Percentiles rank a stretch among this genome's conserved stretches.
phyloP scores from a whole-genome alignment of 2,113 vertebrate species.

The Bubo scandiacus region DNA sequence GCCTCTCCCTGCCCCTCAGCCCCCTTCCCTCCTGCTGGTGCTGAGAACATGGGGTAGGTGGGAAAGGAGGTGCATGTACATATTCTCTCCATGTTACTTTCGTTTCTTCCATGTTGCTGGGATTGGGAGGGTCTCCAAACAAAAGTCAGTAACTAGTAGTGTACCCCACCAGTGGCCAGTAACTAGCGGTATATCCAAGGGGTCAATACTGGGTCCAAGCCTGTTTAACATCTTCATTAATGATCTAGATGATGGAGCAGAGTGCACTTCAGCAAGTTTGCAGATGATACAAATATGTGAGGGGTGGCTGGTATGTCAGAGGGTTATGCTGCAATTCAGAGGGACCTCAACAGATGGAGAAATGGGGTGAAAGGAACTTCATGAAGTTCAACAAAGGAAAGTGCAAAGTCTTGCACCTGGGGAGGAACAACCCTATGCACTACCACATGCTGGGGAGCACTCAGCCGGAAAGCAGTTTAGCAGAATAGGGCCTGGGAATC shows the following conservation, averaged over 20 bases:
- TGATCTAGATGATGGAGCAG: not conserved
- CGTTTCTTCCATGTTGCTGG: not conserved
- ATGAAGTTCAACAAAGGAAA: not conserved
- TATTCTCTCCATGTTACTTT: not conserved
- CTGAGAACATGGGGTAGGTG: not conserved
- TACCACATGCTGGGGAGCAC: not conserved
- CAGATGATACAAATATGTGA: not conserved
- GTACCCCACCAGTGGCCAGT: not conserved
- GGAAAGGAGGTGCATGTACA: not conserved
- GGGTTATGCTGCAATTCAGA: not conserved
- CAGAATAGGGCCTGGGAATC: not conserved
- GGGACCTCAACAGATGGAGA: not conserved
- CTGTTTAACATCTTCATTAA: not conserved
- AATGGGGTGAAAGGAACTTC: not conserved
- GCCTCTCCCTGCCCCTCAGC: not conserved
- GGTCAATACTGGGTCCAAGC: not conserved
- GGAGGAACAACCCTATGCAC: not conserved
- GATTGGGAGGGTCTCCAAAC: not conserved
- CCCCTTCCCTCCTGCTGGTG: not conserved
- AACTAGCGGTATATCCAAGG: not conserved
- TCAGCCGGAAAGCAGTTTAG: not conserved
- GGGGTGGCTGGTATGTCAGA: not conserved
- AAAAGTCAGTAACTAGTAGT: not conserved
- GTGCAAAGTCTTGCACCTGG: not conserved
- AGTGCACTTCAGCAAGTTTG: not conserved